A percentile compares a stretch with the other conserved stretches of the same genome.
Evolutionary conservation across 2,113 vertebrate species (phyloP).

Genomic region (Collichthys lucidus): DNA sequence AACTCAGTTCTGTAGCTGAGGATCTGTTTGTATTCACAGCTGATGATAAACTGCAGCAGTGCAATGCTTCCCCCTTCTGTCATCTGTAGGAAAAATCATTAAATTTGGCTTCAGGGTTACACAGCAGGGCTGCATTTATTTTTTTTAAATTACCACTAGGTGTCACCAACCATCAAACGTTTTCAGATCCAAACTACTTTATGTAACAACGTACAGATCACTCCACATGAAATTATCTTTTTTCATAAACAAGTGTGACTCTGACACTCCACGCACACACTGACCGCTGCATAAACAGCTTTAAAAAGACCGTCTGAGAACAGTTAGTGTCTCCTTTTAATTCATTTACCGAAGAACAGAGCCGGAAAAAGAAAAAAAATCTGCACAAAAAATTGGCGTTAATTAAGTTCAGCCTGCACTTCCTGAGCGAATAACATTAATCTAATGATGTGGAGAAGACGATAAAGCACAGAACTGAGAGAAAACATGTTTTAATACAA

Average conservation of each 20-base stretch:
- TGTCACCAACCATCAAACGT: neutral
- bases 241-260: neutral
- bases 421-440: neutral
- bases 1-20: neutral
- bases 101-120: neutral
- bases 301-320: neutral
- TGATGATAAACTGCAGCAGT: neutral
- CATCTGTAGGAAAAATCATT: neutral
- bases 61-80: constrained; percentile 21
- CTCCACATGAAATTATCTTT: neutral
- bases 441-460: neutral
- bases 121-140: neutral
- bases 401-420: neutral
- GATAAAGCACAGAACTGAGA: neutral
- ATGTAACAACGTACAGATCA: neutral
- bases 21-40: neutral
- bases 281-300: neutral
- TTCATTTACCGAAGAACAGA: neutral
- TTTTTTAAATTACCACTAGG: neutral
- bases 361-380: too few species aligned
- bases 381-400: neutral
- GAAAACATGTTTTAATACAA: constrained; percentile 39
- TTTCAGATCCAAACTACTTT: neutral
- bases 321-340: neutral
- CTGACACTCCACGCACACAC: neutral